Percentiles rank a stretch among this genome's conserved stretches.
These are phyloP conservation scores for Xenentodon cancila DNA, from an alignment of 2,797 vertebrate genomes.

Conservation along the genomic window DNA sequence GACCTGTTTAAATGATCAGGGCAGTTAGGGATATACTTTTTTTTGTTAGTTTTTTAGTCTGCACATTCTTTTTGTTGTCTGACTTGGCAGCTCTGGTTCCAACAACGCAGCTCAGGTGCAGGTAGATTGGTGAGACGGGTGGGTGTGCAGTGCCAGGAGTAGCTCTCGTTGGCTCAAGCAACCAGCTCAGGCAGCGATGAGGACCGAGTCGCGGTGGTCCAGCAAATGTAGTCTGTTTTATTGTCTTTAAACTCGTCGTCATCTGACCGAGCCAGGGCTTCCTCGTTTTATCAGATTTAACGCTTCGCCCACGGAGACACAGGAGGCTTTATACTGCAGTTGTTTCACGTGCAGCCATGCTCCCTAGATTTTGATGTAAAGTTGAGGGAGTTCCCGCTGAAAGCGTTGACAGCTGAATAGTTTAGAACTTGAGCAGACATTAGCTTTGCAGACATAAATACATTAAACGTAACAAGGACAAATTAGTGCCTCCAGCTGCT, in stretches of 20 bases:
- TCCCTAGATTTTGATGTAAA: neutral
- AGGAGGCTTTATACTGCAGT: neutral
- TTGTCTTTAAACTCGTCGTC: neutral
- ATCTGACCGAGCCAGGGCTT: neutral
- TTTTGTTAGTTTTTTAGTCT: too few species aligned
- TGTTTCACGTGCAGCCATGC: neutral
- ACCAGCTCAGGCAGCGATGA: neutral
- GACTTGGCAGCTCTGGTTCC: neutral
- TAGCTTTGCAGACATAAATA: conserved; percentile 3
- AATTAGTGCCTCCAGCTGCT: too few species aligned
- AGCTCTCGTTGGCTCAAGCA: neutral
- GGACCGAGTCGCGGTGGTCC: neutral
- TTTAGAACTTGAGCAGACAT: neutral
- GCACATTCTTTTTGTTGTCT: neutral
- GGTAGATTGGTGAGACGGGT: neutral
- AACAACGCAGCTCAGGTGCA: neutral
- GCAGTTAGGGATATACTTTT: too few species aligned
- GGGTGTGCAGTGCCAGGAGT: neutral
- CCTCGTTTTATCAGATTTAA: conserved; percentile 1
- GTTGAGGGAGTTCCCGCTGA: neutral
- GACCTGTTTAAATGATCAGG: neutral
- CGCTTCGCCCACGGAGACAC: neutral
- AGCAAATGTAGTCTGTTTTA: neutral
- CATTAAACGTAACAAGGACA: too few species aligned
- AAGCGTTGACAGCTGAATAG: conserved; percentile 4